phyloP scores from a whole-genome alignment of 2,888 invertebrate genomes.

The Pachliopta kotzebuea region DNA sequence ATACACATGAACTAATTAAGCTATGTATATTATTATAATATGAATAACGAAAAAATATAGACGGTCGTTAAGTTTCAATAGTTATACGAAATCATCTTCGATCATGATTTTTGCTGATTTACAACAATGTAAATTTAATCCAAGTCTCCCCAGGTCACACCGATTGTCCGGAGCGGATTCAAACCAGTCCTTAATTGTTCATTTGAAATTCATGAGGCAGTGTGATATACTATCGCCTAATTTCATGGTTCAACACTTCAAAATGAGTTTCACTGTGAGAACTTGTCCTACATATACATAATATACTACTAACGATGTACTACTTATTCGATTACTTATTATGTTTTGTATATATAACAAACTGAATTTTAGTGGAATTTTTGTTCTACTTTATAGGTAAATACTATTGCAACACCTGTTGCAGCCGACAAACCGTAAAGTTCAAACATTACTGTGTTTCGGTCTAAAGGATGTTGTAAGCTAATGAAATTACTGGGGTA shows the following conservation, averaged over 20 bases:
- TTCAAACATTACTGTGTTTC: too few species aligned
- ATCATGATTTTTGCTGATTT: not conserved
- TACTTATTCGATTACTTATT: too few species aligned
- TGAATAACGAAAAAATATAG: too few species aligned
- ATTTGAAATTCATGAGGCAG: constrained; percentile 8
- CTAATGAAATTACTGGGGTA: too few species aligned
- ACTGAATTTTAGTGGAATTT: too few species aligned
- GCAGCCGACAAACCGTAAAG: too few species aligned
- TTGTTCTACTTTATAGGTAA: too few species aligned
- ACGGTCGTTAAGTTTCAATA: not conserved
- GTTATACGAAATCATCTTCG: not conserved
- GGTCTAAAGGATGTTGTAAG: too few species aligned
- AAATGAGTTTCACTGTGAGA: not conserved
- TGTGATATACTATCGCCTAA: not conserved
- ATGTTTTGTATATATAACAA: too few species aligned
- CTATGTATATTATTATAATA: too few species aligned
- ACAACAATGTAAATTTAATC: not conserved
- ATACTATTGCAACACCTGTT: too few species aligned
- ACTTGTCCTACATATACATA: not conserved
- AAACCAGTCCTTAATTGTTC: not conserved
- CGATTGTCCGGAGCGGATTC: not conserved
- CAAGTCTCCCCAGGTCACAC: not conserved
- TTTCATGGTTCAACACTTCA: constrained; percentile 10
- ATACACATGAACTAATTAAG: too few species aligned
- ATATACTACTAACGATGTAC: not conserved